Percentiles rank a stretch among this genome's conserved stretches.
Conservation (phyloP, 2,113 vertebrate species). For the Dissostichus mawsoni region DNA sequence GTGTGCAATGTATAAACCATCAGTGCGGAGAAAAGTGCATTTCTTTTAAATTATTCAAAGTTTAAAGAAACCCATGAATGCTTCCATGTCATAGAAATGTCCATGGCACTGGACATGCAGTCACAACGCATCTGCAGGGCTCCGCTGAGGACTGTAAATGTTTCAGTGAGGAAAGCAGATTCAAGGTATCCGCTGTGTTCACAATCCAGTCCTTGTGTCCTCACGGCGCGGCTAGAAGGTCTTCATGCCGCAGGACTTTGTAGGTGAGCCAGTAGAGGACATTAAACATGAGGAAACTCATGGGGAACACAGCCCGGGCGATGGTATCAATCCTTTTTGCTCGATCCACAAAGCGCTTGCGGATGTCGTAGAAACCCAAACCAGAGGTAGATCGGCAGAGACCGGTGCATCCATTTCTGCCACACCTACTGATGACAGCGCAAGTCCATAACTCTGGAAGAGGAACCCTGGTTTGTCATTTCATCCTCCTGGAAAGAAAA, state of each 20-base stretch:
- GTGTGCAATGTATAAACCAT: constrained; percentile 35
- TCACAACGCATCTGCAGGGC: constrained; percentile 38
- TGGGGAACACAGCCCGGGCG: constrained; percentile 92
- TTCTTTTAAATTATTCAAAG: constrained; percentile 58
- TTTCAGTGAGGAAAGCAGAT: constrained; percentile 49
- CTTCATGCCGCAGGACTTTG: constrained; percentile 92
- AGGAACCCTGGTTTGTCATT: constrained; percentile 87
- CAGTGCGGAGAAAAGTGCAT: constrained; percentile 55
- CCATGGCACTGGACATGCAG: constrained; percentile 56
- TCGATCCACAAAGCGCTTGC: constrained; percentile 85
- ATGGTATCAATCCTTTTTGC: constrained; percentile 95
- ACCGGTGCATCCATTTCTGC: constrained; percentile 82
- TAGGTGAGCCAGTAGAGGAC: constrained; percentile 96
- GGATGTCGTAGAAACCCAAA: constrained; percentile 83
- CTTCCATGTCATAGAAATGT: constrained; percentile 35
- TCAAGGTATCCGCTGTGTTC: constrained; percentile 29
- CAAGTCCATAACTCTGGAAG: constrained; percentile 86
- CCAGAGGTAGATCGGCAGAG: constrained; percentile 82
- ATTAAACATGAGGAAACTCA: constrained; percentile 95
- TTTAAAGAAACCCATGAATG: constrained; percentile 38
- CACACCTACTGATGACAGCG: constrained; percentile 80
- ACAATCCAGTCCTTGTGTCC: not conserved
- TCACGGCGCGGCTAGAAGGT: constrained; percentile 82
- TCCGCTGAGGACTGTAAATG: constrained; percentile 54
- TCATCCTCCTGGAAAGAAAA: constrained; percentile 84